These are phyloP conservation scores for Myiozetetes cayanensis DNA, from an alignment of 2,113 vertebrate species.

Conservation along the genomic window DNA sequence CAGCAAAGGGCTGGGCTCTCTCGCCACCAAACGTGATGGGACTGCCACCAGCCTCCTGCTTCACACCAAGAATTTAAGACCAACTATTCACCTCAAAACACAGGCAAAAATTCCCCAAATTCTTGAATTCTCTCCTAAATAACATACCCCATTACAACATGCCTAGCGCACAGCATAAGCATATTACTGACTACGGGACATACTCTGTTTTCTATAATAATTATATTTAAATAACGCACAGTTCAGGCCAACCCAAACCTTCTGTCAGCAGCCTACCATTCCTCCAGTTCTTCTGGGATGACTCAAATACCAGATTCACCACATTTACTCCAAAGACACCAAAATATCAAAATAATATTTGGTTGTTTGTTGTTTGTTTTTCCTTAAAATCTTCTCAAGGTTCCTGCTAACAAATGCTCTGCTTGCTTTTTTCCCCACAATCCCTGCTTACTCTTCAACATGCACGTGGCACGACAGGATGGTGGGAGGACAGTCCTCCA, in stretches of 20 bases:
- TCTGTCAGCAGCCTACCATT: background rate
- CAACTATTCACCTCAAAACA: background rate
- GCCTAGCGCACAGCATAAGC: background rate
- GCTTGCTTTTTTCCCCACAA: background rate
- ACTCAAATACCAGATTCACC: background rate
- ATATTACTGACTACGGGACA: background rate
- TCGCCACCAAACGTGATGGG: background rate
- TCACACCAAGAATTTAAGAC: background rate
- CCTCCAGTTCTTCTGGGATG: background rate
- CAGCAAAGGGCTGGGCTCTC: background rate
- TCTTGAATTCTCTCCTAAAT: background rate
- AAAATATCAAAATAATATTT: background rate
- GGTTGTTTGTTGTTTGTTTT: background rate
- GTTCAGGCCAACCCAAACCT: background rate
- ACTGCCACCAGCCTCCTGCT: background rate
- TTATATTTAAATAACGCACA: background rate
- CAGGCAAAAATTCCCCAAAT: background rate
- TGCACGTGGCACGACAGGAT: fast-evolving
- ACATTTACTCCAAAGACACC: background rate
- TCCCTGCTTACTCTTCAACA: background rate
- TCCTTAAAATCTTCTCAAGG: background rate
- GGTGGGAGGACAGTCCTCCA: background rate
- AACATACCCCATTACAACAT: fast-evolving
- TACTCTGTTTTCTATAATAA: background rate
- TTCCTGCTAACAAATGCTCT: background rate